phyloP scores from a whole-genome alignment of 1,140 invertebrate species.

The Lysiphlebus fabarum region DNA sequence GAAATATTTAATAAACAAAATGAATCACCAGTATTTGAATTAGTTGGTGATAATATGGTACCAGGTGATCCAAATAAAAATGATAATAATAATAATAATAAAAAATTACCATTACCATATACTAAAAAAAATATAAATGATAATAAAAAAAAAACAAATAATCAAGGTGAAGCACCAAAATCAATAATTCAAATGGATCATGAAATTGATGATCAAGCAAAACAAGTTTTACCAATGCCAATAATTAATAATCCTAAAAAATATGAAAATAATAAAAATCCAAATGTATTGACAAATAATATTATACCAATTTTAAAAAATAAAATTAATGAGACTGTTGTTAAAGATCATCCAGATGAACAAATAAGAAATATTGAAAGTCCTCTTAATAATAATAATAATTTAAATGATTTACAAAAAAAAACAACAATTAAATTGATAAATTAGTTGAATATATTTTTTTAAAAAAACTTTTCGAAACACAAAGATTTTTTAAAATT shows the following conservation, averaged over 20 bases:
- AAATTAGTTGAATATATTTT: too few species aligned
- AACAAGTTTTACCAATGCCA: constrained; percentile 16
- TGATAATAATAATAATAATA: neutral
- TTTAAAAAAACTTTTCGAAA: too few species aligned
- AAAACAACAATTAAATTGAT: neutral
- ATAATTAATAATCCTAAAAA: constrained; percentile 3
- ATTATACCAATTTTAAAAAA: neutral
- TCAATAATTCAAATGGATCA: neutral
- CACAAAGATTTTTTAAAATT: too few species aligned
- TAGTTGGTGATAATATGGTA: constrained; percentile 40
- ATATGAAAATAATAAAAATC: constrained; percentile 7
- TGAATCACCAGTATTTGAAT: constrained; percentile 33
- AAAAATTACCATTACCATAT: constrained; percentile 1
- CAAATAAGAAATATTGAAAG: constrained; percentile 11
- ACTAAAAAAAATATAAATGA: constrained; percentile 7
- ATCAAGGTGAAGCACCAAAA: neutral
- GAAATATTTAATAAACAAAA: constrained; percentile 29
- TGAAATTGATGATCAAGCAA: constrained; percentile 9
- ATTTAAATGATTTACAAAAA: neutral
- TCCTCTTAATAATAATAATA: neutral
- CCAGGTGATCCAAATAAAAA: constrained; percentile 36
- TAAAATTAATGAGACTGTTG: neutral
- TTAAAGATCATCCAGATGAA: constrained; percentile 3
- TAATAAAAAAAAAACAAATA: constrained; percentile 2
- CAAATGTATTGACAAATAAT: neutral